Conservation (phyloP, 2,797 vertebrate species). For the Sebastes hubbsi region DNA sequence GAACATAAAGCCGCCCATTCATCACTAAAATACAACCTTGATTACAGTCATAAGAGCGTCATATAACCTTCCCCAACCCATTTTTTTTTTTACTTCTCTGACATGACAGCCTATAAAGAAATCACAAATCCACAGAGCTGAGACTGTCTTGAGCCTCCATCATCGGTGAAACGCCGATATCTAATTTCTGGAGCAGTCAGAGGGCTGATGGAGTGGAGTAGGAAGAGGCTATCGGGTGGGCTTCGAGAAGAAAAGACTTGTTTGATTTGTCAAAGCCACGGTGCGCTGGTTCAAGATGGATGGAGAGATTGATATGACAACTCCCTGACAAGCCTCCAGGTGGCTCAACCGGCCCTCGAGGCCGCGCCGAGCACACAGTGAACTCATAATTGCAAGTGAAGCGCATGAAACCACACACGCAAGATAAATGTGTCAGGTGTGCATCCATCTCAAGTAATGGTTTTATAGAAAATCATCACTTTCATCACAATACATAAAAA, state of each 20-base stretch:
- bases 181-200: slow-evolving; percentile 65
- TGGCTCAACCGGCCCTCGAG: slow-evolving; percentile 24
- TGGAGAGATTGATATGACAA: slow-evolving; percentile 48
- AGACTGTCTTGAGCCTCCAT: slow-evolving; percentile 14
- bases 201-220: slow-evolving; percentile 39
- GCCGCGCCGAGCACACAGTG: background rate
- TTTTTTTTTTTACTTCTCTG: background rate
- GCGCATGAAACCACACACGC: background rate
- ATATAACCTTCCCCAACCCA: background rate
- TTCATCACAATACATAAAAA: background rate
- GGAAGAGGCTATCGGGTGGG: slow-evolving; percentile 10
- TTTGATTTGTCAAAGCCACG: slow-evolving; percentile 39
- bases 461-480: background rate
- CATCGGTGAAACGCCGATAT: slow-evolving; percentile 58
- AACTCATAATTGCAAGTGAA: slow-evolving; percentile 22
- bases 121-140: slow-evolving; percentile 11
- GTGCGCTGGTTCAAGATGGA: slow-evolving; percentile 37
- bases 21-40: slow-evolving; percentile 7
- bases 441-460: background rate
- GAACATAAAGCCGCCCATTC: slow-evolving; percentile 21
- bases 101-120: slow-evolving; percentile 1
- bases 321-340: slow-evolving; percentile 49
- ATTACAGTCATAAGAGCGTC: slow-evolving; percentile 3
- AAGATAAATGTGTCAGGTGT: slow-evolving; percentile 37
- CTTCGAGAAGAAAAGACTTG: slow-evolving; percentile 38